These are phyloP conservation scores for Drosophila parabipectinata DNA, from an alignment of 1,140 invertebrate genomes.

Conservation along the genomic window DNA sequence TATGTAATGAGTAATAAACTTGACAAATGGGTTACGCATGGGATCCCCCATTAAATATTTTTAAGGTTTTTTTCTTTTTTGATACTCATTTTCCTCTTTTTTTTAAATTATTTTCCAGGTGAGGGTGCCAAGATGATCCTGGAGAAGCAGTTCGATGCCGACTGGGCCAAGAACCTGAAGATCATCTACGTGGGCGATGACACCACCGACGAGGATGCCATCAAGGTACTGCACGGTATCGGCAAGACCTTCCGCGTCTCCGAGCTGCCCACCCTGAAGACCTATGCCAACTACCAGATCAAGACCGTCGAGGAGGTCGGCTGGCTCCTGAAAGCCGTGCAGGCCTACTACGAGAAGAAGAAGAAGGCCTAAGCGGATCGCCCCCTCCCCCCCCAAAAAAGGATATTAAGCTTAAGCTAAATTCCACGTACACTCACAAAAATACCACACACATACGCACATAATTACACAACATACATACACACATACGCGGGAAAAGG, in stretches of 20 bases:
- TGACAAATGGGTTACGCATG: background rate
- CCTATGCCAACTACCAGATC: slow-evolving; percentile 92
- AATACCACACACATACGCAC: slow-evolving; percentile 6
- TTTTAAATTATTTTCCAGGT: slow-evolving; percentile 81
- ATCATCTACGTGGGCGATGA: slow-evolving; percentile 96
- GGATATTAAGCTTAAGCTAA: slow-evolving; percentile 73
- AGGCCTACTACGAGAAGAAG: slow-evolving; percentile 84
- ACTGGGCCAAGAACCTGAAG: slow-evolving; percentile 95
- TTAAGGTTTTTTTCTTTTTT: background rate
- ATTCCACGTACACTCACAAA: slow-evolving; percentile 58
- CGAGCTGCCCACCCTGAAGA: slow-evolving; percentile 91
- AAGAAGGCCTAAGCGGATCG: slow-evolving; percentile 67
- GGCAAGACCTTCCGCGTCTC: slow-evolving; percentile 95
- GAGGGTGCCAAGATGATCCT: slow-evolving; percentile 95
- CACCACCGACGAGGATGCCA: slow-evolving; percentile 95
- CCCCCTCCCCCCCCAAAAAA: slow-evolving; percentile 6
- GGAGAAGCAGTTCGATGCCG: slow-evolving; percentile 93
- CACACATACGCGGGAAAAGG: background rate
- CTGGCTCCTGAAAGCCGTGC: slow-evolving; percentile 94
- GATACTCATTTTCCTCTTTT: background rate
- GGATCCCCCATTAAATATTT: background rate
- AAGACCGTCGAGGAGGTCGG: slow-evolving; percentile 94
- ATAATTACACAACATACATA: no score
- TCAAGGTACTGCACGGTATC: slow-evolving; percentile 94
- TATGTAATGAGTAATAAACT: background rate